These are phyloP conservation scores for Panopea generosa DNA, from an alignment of 2,888 invertebrate genomes.

Conservation along the genomic window DNA sequence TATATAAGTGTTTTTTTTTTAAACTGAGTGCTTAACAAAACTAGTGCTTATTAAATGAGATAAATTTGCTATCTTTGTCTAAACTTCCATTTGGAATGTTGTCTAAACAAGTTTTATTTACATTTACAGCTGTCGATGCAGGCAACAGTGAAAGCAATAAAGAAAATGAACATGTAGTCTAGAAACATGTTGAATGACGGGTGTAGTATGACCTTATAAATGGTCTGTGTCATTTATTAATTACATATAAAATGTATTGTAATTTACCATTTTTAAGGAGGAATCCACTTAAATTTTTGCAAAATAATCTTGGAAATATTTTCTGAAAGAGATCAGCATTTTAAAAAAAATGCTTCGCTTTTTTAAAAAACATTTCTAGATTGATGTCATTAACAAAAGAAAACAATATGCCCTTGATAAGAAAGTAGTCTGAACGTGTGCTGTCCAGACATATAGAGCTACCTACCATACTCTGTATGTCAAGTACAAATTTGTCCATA, in stretches of 20 bases:
- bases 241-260: not conserved
- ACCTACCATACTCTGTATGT: too few relatives aligned
- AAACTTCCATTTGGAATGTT: conserved; percentile 3
- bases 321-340: too few relatives aligned
- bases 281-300: too few relatives aligned
- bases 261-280: not conserved
- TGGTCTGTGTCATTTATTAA: conserved; percentile 65
- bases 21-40: too few relatives aligned
- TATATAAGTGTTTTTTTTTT: too few relatives aligned
- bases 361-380: not conserved
- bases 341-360: too few relatives aligned
- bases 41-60: not conserved
- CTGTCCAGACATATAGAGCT: conserved; percentile 7
- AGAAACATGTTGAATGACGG: conserved; percentile 26
- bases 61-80: not conserved
- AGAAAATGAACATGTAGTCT: not conserved
- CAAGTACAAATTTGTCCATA: too few relatives aligned
- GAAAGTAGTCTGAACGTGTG: not conserved
- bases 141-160: conserved; percentile 10
- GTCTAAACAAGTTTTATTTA: conserved; percentile 19
- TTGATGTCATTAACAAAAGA: not conserved
- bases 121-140: conserved; percentile 18
- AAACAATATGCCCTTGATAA: not conserved
- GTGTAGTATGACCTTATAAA: conserved; percentile 65
- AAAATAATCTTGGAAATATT: too few relatives aligned